A percentile compares a stretch with the other conserved stretches of the same genome.
phyloP scores from a whole-genome alignment of 2,888 invertebrate species.

The Alentia gelatinosa region DNA sequence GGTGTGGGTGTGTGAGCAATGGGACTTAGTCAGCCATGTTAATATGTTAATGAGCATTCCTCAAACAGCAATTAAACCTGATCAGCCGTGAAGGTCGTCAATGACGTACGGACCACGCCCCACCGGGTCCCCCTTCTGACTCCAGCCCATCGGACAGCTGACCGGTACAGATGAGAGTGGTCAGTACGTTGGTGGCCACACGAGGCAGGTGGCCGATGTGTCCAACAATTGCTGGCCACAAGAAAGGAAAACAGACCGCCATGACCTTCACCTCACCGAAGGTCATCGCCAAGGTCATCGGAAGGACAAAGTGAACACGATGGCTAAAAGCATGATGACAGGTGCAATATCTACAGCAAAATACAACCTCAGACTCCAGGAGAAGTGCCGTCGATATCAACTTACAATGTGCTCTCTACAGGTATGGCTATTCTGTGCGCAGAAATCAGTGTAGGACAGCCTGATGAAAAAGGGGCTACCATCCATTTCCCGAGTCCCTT shows the following conservation, averaged over 20 bases:
- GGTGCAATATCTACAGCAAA: neutral
- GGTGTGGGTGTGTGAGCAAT: neutral
- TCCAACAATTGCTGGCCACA: neutral
- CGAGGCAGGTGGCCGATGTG: neutral
- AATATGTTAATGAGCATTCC: conserved; percentile 6
- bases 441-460: no score
- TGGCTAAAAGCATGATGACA: neutral
- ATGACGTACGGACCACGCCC: neutral
- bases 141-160: neutral
- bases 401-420: no score
- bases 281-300: conserved; percentile 15
- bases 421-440: no score
- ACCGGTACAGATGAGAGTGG: neutral
- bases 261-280: neutral
- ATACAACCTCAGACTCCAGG: no score
- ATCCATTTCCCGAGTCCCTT: no score
- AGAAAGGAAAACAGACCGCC: neutral
- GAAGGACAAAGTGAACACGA: neutral
- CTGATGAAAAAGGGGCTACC: no score
- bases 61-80: conserved; percentile 8
- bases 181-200: neutral
- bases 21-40: conserved; percentile 20
- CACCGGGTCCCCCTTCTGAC: neutral
- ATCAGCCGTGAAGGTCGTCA: conserved; percentile 27
- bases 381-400: no score